Percentiles rank a stretch among this genome's conserved stretches.
Conservation (phyloP, 2,113 vertebrate genomes). For the Pleuronectes platessa region DNA sequence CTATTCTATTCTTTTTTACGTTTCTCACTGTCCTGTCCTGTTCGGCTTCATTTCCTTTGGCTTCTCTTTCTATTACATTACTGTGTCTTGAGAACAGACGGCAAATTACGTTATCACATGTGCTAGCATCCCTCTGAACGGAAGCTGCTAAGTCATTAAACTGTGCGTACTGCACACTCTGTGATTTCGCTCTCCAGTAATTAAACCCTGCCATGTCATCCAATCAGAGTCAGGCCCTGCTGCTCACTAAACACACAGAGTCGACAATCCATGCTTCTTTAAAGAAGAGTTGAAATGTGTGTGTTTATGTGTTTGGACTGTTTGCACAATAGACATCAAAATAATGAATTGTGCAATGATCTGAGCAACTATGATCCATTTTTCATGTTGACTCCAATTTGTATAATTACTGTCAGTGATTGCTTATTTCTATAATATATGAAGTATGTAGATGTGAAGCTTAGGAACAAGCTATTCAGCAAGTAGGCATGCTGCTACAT, state of each 20-base stretch:
- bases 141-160: slow-evolving; percentile 73
- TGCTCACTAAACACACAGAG: not conserved
- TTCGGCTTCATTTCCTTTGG: slow-evolving; percentile 51
- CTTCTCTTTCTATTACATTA: slow-evolving; percentile 68
- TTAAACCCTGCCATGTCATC: slow-evolving; percentile 33
- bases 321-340: not conserved
- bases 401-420: not conserved
- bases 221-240: slow-evolving; percentile 15
- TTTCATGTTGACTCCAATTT: too few species aligned
- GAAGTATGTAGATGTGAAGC: not conserved
- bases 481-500: not conserved
- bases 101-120: slow-evolving; percentile 73
- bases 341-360: not conserved
- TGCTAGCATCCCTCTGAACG: slow-evolving; percentile 63
- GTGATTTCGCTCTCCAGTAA: slow-evolving; percentile 52
- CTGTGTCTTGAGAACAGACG: slow-evolving; percentile 59
- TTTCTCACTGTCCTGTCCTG: slow-evolving; percentile 48
- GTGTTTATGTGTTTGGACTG: not conserved
- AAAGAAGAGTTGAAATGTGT: not conserved
- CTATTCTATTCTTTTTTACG: slow-evolving; percentile 18
- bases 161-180: slow-evolving; percentile 24
- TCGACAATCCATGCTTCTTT: not conserved
- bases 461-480: not conserved
- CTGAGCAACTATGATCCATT: not conserved
- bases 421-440: not conserved